These are phyloP conservation scores for Antidorcas marsupialis DNA, from an alignment of 2,113 vertebrate genomes.

Conservation along the genomic window DNA sequence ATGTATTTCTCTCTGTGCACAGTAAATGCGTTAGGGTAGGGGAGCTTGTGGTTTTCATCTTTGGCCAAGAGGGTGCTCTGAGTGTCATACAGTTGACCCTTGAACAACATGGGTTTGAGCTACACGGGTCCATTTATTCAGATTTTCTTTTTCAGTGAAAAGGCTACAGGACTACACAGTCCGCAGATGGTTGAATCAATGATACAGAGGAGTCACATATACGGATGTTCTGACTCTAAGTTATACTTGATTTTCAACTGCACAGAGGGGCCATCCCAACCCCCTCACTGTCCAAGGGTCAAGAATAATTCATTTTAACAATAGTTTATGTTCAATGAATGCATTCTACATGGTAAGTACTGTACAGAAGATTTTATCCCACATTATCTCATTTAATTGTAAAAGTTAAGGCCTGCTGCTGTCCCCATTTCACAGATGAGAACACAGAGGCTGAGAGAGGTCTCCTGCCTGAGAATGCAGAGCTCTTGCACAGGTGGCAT, in stretches of 20 bases:
- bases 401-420: neutral
- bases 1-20: neutral
- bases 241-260: neutral
- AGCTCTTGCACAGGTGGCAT: neutral
- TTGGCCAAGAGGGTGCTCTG: neutral
- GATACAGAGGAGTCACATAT: neutral
- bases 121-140: neutral
- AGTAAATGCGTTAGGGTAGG: neutral
- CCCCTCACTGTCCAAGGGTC: neutral
- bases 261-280: neutral
- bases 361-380: neutral
- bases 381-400: neutral
- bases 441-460: neutral
- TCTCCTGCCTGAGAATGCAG: neutral
- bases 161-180: neutral
- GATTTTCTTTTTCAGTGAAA: neutral
- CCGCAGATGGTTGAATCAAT: neutral
- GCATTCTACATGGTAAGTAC: neutral
- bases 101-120: neutral
- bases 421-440: neutral
- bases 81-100: neutral
- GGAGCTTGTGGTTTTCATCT: neutral
- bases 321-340: neutral
- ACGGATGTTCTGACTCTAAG: rapidly evolving
- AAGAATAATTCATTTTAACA: neutral